These are phyloP conservation scores for Rhagophthalmus giganteus DNA, from an alignment of 2,888 invertebrate genomes.

Conservation along the genomic window DNA sequence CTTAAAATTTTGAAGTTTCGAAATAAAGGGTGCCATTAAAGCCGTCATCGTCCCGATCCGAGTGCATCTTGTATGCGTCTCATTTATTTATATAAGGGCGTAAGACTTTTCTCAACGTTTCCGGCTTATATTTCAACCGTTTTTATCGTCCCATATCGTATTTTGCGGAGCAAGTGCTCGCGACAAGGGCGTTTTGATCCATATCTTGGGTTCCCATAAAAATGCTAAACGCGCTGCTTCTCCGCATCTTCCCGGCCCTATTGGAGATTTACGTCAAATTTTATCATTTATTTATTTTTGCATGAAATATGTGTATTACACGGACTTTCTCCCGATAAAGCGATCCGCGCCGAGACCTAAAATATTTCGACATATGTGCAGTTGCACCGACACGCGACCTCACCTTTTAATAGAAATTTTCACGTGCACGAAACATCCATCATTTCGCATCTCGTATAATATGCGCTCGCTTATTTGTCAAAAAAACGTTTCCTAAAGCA, in stretches of 20 bases:
- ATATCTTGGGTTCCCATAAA: constrained; percentile 41
- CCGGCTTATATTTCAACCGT: constrained; percentile 35
- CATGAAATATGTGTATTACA: constrained; percentile 13
- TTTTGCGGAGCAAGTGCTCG: constrained; percentile 39
- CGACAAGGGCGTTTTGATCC: constrained; percentile 43
- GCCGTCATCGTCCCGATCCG: too few species aligned
- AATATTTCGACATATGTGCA: background rate
- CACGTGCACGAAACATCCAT: background rate
- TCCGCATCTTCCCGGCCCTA: constrained; percentile 31
- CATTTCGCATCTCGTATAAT: background rate
- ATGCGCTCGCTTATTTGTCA: background rate
- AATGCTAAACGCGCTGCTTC: constrained; percentile 40
- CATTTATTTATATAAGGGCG: background rate
- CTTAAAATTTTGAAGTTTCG: constrained; percentile 2
- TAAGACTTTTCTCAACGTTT: constrained; percentile 29
- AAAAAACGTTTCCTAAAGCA: background rate
- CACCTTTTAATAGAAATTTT: background rate
- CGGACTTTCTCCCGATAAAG: background rate
- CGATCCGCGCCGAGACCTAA: background rate
- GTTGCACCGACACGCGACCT: background rate
- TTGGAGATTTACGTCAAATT: constrained; percentile 42
- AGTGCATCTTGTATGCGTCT: too few species aligned
- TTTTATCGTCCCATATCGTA: constrained; percentile 41
- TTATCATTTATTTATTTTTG: constrained; percentile 35
- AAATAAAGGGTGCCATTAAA: too few species aligned